Base-by-base conservation (phyloP, 2,888 invertebrate species). In the Teinopalpus imperialis region DNA sequence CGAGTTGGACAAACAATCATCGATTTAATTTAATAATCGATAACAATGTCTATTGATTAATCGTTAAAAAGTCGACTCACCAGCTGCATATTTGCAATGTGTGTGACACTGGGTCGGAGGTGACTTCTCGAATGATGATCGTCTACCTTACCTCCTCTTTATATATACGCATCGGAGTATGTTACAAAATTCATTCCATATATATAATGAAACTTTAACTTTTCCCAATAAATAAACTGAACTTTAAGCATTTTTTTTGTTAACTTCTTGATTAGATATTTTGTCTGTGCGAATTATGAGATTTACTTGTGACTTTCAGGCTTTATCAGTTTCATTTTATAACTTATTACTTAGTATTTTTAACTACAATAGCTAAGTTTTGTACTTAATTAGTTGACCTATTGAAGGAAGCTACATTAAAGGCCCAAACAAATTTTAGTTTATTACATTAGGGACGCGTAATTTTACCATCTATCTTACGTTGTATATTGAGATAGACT, bases 171-270 rank as follows among this genome's bases (percentile, higher is more conserved):
- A 49, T 47, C 48, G 56, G 54, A 52, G 58, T 45, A 53, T 51
- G 63, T 85, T 83, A 74, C 83, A 78, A 82, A 82, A 83, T 68
- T 68, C 67, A 75, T 75, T 70, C 75, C 73, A 79, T 76, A 70
- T 72, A n/a, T 59, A 71, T 75, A 70, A 72, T 73, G 76, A 69
- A 69, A 61, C 56, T 47, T 59, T 52, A 57, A 66, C 77, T 78
- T 80, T 76, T 78, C 70, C 65, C 69, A 71, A 71, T 75, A 72
- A 70, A 71, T 69, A 61, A 18, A 59, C 57, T 69, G 66, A 69
- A 68, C 71, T 72, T 72, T 66, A 67, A 53, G 60, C 54, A 58
- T 51, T 63, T 64, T 66, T 66, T 75, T 74, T 71, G 8, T 8
- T 27, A 29, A 21, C 35, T 16, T 18, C 5, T 30, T 12, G 18